These are phyloP conservation scores for Ormyrus labotus DNA, from an alignment of 2,888 invertebrate species.

Conservation along the genomic window DNA sequence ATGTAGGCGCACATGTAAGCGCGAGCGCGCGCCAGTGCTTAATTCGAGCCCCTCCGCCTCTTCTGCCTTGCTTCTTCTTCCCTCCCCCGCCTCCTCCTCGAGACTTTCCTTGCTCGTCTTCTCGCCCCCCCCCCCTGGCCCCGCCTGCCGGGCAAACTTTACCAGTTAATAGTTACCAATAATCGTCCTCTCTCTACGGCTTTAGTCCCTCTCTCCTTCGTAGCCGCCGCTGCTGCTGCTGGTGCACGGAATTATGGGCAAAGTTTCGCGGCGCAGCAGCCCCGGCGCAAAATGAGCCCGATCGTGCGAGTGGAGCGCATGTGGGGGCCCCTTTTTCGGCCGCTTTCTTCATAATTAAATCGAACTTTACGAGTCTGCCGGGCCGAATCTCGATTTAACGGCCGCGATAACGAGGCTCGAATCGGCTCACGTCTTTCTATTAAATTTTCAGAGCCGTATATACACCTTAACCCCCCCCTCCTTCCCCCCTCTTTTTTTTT, in stretches of 20 bases:
- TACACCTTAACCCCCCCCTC: neutral
- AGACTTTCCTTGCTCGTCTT: neutral
- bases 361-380: neutral
- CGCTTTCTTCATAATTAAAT: conserved; percentile 17
- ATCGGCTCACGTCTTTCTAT: conserved; percentile 27
- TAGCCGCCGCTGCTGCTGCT: neutral
- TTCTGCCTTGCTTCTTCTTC: conserved; percentile 20
- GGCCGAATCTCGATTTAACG: neutral
- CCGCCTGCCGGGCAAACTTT: conserved; percentile 61
- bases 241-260: conserved; percentile 54
- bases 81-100: neutral
- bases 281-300: conserved; percentile 36
- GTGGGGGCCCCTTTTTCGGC: neutral
- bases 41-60: conserved; percentile 59
- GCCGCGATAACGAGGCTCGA: neutral
- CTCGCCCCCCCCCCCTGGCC: conserved; percentile 12
- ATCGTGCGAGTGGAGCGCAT: conserved; percentile 17
- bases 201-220: conserved; percentile 13
- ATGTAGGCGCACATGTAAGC: conserved; percentile 25
- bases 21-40: conserved; percentile 52
- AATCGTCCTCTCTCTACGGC: conserved; percentile 62
- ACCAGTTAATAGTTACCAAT: conserved; percentile 69
- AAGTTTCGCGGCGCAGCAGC: conserved; percentile 37
- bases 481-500: too few species aligned
- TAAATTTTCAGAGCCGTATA: neutral